Evolutionary conservation across 2,113 vertebrate species (phyloP).

Genomic region (Eulemur macaco): DNA sequence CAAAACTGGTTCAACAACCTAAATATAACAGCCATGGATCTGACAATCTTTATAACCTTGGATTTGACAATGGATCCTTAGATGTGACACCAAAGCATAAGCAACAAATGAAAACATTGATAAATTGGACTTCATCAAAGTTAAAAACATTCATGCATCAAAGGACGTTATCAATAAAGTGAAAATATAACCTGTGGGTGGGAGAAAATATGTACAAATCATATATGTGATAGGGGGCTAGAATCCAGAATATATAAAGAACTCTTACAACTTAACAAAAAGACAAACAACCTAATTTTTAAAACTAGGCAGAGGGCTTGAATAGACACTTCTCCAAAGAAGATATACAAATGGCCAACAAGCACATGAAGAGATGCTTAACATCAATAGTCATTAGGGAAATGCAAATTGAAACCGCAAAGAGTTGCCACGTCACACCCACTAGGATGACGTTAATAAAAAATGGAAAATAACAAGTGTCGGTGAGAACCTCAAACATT

Average conservation of each 20-base stretch:
- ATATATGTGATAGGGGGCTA: too few species aligned
- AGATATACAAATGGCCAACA: too few species aligned
- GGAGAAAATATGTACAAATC: not conserved
- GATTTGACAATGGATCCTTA: too few species aligned
- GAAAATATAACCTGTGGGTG: not conserved
- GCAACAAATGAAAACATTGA: not conserved
- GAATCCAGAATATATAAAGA: too few species aligned
- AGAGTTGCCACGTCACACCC: not conserved
- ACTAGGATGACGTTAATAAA: not conserved
- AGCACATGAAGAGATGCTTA: not conserved
- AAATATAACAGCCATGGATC: not conserved
- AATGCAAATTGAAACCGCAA: not conserved
- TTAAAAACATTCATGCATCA: not conserved
- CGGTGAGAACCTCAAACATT: not conserved
- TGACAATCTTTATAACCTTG: not conserved
- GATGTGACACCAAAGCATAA: not conserved
- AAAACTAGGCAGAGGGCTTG: too few species aligned
- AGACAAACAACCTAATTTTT: too few species aligned
- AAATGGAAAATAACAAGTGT: not conserved
- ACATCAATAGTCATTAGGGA: not conserved
- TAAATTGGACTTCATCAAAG: not conserved
- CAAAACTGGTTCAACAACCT: not conserved
- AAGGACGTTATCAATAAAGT: not conserved
- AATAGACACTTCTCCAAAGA: too few species aligned
- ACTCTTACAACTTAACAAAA: too few species aligned